Evolutionary conservation across 2,888 invertebrate species (phyloP), one percentile per base, ranked within the genome.

Genomic region (Hesperia comma): DNA sequence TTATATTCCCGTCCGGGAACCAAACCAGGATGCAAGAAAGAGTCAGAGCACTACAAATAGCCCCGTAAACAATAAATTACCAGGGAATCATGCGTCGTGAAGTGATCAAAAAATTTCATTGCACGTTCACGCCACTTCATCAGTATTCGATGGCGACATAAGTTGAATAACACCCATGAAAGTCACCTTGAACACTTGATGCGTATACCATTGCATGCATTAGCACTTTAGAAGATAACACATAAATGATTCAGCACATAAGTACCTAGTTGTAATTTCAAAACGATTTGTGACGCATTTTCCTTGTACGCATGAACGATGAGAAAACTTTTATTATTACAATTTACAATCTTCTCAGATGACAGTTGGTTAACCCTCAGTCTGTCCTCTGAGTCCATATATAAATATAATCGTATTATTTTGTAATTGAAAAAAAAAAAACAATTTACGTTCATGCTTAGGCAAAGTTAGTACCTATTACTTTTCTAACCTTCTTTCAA

Each of bases 111-210:
- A 63, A 70, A 61, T 69, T 66, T 53, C 64, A 69, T 58, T 56
- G 60, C 70, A 69, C 71, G 70, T 69, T 62, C 55, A 60, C 60
- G 51, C 60, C 49, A 67, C 55, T 67, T 69, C 63, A 73, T 75
- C 71, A 71, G 69, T 74, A 75, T 74, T 71, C 73, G 54, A 66
- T 63, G 63, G 43, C 56, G 64, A 51, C 56, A 49, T 61, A 67
- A 60, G 63, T 72, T 74, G 74, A 75, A 72, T 74, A 71, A 72
- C 70, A 72, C 67, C 64, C 66, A 72, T 68, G 70, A 69, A 72
- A 60, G 58, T 60, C 66, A 66, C 66, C 66, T 66, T 66, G 66
- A 60, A 54, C 60, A 60, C 66, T 54, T 33, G 15, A 60, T 43
- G 33, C 41, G 26, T 33, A 66, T 53, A 41, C 41, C 41, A 64